These are phyloP conservation scores for Perizoma affinitatum DNA, from an alignment of 2,888 invertebrate genomes.

Conservation along the genomic window DNA sequence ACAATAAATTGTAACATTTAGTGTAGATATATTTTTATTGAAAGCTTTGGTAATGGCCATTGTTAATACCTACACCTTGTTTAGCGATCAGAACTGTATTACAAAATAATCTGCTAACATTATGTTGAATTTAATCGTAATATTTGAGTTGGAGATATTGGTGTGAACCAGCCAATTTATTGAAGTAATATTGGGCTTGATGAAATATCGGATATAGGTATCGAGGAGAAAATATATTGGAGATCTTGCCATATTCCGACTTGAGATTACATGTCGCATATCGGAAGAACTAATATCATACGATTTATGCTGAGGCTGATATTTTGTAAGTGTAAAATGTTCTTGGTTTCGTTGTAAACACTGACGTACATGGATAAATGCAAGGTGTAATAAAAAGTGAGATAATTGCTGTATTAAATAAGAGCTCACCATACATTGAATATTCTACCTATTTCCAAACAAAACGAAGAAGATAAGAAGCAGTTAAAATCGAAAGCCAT, in stretches of 20 bases:
- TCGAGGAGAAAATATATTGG: conserved; percentile 37
- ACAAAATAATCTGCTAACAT: not conserved
- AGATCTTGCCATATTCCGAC: conserved; percentile 39
- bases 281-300: conserved; percentile 43
- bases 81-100: not conserved
- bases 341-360: no score
- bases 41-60: no score
- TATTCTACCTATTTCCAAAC: no score
- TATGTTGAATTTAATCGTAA: conserved; percentile 33
- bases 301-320: conserved; percentile 35
- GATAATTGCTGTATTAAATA: no score
- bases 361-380: no score
- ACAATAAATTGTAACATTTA: no score
- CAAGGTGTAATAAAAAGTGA: no score
- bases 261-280: conserved; percentile 41
- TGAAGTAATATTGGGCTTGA: conserved; percentile 46
- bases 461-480: not conserved
- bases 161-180: conserved; percentile 37
- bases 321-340: not conserved
- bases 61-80: no score
- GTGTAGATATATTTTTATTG: no score
- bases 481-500: conserved; percentile 5
- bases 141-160: conserved; percentile 41
- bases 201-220: conserved; percentile 50
- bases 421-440: no score